Conservation (phyloP, 2,113 vertebrate genomes). For the Ellobius talpinus region DNA sequence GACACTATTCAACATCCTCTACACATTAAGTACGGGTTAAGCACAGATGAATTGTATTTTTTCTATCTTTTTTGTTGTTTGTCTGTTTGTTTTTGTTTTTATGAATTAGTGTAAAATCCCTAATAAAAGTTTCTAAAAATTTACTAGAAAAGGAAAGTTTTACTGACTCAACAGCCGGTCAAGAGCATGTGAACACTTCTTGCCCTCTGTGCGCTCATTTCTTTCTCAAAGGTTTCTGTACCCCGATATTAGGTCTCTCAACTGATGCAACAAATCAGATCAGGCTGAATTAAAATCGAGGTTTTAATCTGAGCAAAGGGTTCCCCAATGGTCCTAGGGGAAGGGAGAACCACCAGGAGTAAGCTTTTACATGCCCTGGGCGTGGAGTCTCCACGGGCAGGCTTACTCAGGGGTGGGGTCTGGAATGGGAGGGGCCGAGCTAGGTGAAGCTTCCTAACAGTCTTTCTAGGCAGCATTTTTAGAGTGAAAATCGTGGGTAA, state of each 20-base stretch:
- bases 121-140: background rate
- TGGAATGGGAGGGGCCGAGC: too few species aligned
- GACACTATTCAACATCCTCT: too few species aligned
- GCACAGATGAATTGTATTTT: background rate
- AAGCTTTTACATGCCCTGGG: too few species aligned
- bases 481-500: background rate
- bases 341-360: too few species aligned
- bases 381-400: too few species aligned
- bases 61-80: background rate
- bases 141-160: slow-evolving; percentile 24
- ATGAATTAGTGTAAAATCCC: background rate
- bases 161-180: background rate
- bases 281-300: too few species aligned
- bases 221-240: background rate
- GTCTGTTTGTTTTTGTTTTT: background rate
- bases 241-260: too few species aligned
- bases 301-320: too few species aligned
- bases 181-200: background rate
- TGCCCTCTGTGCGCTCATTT: background rate
- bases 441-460: background rate
- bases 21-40: background rate
- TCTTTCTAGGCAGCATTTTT: background rate
- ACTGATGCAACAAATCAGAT: too few species aligned
- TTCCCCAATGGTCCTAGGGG: too few species aligned
- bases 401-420: too few species aligned